phyloP scores from a whole-genome alignment of 2,797 vertebrate species.

The Netta rufina region DNA sequence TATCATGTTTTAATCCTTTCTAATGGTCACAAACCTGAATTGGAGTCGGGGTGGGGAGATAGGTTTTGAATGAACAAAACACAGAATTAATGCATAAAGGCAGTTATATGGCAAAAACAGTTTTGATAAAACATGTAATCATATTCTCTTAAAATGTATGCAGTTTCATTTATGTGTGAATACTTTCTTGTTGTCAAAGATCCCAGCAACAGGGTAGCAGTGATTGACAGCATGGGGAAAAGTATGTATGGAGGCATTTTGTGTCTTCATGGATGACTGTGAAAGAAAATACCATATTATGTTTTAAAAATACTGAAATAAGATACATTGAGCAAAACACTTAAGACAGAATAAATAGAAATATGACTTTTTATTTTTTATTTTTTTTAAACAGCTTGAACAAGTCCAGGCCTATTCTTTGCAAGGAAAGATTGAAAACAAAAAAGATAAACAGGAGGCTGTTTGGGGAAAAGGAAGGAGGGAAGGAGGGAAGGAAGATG shows the following conservation, averaged over 20 bases:
- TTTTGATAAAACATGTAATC: neutral
- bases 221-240: slow-evolving; percentile 13
- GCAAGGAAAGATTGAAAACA: neutral
- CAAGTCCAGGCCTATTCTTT: neutral
- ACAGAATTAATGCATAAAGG: neutral
- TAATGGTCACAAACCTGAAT: neutral
- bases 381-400: neutral
- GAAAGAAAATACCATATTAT: slow-evolving; percentile 40
- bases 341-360: neutral
- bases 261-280: neutral
- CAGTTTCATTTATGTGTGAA: slow-evolving; percentile 24
- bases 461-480: neutral
- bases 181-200: slow-evolving; percentile 16
- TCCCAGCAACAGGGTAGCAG: neutral
- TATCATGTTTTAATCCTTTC: neutral
- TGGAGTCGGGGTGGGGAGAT: no score
- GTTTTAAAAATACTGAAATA: slow-evolving; percentile 1
- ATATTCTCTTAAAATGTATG: neutral
- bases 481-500: neutral
- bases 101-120: neutral
- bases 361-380: neutral
- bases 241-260: neutral
- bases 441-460: neutral
- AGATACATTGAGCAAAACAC: neutral
- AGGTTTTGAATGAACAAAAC: neutral